Evolutionary conservation across 1,140 invertebrate species (phyloP).

Genomic region (Fopius arisanus): DNA sequence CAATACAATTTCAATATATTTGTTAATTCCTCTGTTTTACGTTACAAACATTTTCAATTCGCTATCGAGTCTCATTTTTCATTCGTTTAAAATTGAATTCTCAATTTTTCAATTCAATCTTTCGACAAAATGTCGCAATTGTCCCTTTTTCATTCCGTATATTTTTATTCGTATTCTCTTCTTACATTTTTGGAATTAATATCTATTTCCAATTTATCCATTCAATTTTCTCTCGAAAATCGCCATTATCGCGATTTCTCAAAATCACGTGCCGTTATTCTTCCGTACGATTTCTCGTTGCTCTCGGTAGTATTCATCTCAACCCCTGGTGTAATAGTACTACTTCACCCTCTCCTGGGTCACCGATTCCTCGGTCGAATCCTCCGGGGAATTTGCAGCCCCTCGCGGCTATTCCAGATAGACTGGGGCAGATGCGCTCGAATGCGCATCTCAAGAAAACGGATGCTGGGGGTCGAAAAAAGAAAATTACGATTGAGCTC

Average conservation of each 20-base stretch:
- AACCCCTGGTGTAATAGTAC: neutral
- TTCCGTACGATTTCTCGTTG: neutral
- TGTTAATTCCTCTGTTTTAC: no score
- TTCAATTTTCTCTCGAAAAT: no score
- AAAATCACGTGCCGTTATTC: neutral
- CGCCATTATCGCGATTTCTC: no score
- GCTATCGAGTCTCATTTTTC: neutral
- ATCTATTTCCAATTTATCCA: no score
- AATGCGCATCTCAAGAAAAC: neutral
- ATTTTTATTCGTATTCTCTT: no score
- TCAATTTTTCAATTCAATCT: no score
- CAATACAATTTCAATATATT: no score
- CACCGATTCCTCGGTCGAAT: neutral
- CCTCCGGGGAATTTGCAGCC: neutral
- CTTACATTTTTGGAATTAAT: no score
- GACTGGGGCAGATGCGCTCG: neutral
- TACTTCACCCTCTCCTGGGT: neutral
- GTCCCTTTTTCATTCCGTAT: no score
- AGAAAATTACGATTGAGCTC: slow-evolving; percentile 5
- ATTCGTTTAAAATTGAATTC: no score
- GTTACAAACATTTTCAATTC: no score
- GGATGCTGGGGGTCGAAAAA: neutral
- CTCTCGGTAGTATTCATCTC: neutral
- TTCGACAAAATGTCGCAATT: no score
- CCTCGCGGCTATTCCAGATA: neutral